phyloP scores from a whole-genome alignment of 2,888 invertebrate species.

The Belgica antarctica region DNA sequence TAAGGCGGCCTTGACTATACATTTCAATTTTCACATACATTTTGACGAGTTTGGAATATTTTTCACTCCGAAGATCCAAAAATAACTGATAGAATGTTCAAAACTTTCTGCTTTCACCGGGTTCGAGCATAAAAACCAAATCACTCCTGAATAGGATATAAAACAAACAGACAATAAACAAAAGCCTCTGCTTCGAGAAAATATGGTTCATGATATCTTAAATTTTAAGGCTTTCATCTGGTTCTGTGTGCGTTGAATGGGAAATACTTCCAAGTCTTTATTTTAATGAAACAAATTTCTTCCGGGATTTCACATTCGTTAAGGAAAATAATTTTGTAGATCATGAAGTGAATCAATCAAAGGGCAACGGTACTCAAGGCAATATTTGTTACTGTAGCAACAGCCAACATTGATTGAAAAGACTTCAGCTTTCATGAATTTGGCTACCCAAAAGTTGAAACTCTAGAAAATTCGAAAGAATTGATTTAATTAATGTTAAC shows the following conservation, averaged over 20 bases:
- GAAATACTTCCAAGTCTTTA: not conserved
- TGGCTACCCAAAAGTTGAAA: too few species aligned
- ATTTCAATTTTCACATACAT: conserved; percentile 11
- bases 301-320: not conserved
- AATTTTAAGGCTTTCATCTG: conserved; percentile 4
- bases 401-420: too few species aligned
- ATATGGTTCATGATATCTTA: conserved; percentile 19
- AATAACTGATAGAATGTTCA: not conserved
- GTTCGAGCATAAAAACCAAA: conserved; percentile 1
- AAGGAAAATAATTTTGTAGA: not conserved
- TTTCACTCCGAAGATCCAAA: not conserved
- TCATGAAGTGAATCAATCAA: not conserved
- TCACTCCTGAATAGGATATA: conserved; percentile 26
- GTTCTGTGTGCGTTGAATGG: conserved; percentile 8
- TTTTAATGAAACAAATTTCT: conserved; percentile 15
- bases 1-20: not conserved
- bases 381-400: too few species aligned
- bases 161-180: conserved; percentile 40
- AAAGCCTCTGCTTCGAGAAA: conserved; percentile 33
- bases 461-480: too few species aligned
- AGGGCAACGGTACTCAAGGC: too few species aligned
- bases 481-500: not conserved
- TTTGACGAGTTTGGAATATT: not conserved
- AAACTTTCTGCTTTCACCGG: not conserved
- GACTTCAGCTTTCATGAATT: too few species aligned